Evolutionary conservation across 2,888 invertebrate species (phyloP), one percentile per base, ranked within the genome.

Genomic region (Drosophila pullipes): DNA sequence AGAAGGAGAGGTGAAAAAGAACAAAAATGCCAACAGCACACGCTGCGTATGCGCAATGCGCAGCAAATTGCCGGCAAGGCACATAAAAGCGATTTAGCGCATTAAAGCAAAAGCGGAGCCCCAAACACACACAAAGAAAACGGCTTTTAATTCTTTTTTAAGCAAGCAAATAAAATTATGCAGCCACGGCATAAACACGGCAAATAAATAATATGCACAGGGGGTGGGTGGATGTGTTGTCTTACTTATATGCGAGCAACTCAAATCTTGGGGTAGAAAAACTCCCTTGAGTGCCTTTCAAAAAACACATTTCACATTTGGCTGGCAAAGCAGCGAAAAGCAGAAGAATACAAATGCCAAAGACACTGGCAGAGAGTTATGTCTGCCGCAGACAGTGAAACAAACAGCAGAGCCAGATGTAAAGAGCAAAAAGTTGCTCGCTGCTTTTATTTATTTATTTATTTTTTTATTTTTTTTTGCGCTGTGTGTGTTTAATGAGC

Each of bases 141-240:
- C 77, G 85, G 68, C 77, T 87, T 84, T 91, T 87, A 91, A 87
- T 91, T 87, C 90, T 78, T 89, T 89, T 89, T 91, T 91, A 91
- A 91, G 90, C 91, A 91, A 91, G 87, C 81, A 91, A 91, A 87
- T 87, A 87, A 87, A 91, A 91, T 87, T 91, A 91, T 91, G 85
- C 88, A 89, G 74, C 74, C 79, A 52, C 77, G 62, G 74, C 82
- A 84, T 82, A 84, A 89, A 78, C 90, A 90, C 81, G 85, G 68
- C 82, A 86, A 83, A 84, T 89, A 83, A 89, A 87, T 89, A 87
- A 87, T 87, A 84, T 75, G 81, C 72, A 81, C 55, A 22, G 22
- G 30, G 18, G 25, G 1, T 22, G 11, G 11, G 9, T 31, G 31
- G 9, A 9, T 13, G 3, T 7, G 53, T n/a, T 31, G 70, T 44